These are phyloP conservation scores for Yoshiicerus persimilis DNA, from an alignment of 1,140 invertebrate genomes.

Conservation along the genomic window DNA sequence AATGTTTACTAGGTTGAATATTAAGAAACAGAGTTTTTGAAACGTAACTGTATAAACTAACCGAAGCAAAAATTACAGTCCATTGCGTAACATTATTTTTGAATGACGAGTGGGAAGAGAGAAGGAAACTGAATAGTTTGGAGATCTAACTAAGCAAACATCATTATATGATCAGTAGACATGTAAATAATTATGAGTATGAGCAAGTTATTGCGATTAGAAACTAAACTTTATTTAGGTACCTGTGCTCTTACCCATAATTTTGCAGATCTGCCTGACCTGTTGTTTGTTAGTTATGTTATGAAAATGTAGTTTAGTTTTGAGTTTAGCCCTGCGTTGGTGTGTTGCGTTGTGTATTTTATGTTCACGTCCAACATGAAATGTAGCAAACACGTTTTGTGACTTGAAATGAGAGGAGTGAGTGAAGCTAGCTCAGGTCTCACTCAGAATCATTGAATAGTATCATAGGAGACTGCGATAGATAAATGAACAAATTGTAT, in stretches of 20 bases:
- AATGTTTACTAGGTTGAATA: too few species aligned
- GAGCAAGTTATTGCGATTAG: background rate
- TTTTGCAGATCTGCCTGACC: background rate
- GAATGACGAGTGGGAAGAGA: background rate
- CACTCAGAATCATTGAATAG: background rate
- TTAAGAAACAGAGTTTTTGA: too few species aligned
- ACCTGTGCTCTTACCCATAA: background rate
- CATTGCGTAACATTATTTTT: too few species aligned
- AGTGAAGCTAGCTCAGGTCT: background rate
- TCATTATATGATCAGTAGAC: background rate
- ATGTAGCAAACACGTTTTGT: conserved; percentile 10
- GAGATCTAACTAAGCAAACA: background rate
- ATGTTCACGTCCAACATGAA: background rate
- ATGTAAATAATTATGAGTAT: background rate
- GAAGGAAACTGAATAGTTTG: background rate
- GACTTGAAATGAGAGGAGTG: background rate
- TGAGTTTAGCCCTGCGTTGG: background rate
- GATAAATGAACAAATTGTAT: background rate
- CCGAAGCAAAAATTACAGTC: too few species aligned
- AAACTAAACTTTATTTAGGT: background rate
- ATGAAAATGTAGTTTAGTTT: background rate
- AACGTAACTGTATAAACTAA: too few species aligned
- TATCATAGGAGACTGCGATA: background rate
- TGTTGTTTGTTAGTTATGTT: background rate
- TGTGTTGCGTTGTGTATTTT: background rate